These are phyloP conservation scores for Varecia variegata DNA, from an alignment of 2,797 vertebrate species.

Conservation along the genomic window DNA sequence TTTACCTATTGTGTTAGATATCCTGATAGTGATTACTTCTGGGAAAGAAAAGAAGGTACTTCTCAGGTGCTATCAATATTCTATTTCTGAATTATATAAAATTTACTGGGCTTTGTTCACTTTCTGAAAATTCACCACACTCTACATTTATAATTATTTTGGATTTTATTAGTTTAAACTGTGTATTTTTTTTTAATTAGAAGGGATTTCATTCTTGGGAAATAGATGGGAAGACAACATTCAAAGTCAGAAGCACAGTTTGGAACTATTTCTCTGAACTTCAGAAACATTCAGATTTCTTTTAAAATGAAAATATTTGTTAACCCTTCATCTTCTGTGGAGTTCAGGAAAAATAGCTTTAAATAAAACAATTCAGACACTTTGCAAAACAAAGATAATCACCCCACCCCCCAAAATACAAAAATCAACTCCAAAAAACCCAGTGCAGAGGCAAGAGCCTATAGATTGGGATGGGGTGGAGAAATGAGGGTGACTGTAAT, in stretches of 20 bases:
- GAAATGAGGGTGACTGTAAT: neutral
- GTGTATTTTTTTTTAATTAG: neutral
- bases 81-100: neutral
- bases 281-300: neutral
- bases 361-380: neutral
- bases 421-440: neutral
- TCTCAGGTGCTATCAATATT: neutral
- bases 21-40: neutral
- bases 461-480: accelerated
- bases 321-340: neutral
- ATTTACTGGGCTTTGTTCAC: neutral
- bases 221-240: neutral
- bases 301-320: neutral
- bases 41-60: neutral
- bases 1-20: neutral
- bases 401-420: neutral
- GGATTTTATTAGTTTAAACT: neutral
- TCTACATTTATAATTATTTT: neutral
- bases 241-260: neutral
- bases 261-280: neutral
- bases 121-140: neutral
- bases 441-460: neutral
- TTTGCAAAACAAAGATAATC: neutral
- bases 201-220: neutral
- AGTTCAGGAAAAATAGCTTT: neutral